Conservation (phyloP, 2,797 vertebrate species). For the Rhincodon typus region DNA sequence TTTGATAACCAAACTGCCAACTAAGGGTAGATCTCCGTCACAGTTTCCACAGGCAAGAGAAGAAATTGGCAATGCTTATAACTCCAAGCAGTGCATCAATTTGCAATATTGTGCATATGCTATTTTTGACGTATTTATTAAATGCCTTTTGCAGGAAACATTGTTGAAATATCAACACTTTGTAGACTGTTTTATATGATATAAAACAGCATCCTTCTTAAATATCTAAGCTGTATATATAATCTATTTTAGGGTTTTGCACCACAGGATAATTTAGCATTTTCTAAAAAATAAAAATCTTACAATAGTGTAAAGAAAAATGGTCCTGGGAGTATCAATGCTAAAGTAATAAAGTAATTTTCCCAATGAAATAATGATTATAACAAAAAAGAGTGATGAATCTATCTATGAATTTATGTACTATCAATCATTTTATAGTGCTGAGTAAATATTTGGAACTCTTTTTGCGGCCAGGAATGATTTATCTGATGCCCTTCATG, state of each 20-base stretch:
- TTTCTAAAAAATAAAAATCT: neutral
- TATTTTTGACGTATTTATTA: neutral
- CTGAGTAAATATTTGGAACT: conserved; percentile 27
- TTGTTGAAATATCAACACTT: neutral
- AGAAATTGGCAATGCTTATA: neutral
- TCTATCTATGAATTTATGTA: conserved; percentile 1
- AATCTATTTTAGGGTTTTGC: neutral
- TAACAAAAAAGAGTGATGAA: conserved; percentile 13
- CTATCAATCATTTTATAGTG: neutral
- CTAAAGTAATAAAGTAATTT: neutral
- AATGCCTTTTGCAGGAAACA: neutral
- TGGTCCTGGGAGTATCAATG: neutral
- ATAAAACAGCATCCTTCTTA: no score
- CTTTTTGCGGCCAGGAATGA: conserved; percentile 14
- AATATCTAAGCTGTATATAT: neutral
- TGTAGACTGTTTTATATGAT: neutral
- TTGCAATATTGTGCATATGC: neutral
- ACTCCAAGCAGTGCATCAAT: neutral
- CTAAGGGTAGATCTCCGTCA: neutral
- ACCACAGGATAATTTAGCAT: neutral
- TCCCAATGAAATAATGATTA: neutral
- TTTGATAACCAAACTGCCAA: neutral
- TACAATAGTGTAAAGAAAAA: neutral
- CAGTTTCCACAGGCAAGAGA: neutral
- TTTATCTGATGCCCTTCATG: conserved; percentile 35